Percentiles rank a stretch among this genome's conserved stretches.
These are phyloP conservation scores for Tetramorium alpestre DNA, from an alignment of 1,140 invertebrate genomes.

Conservation along the genomic window DNA sequence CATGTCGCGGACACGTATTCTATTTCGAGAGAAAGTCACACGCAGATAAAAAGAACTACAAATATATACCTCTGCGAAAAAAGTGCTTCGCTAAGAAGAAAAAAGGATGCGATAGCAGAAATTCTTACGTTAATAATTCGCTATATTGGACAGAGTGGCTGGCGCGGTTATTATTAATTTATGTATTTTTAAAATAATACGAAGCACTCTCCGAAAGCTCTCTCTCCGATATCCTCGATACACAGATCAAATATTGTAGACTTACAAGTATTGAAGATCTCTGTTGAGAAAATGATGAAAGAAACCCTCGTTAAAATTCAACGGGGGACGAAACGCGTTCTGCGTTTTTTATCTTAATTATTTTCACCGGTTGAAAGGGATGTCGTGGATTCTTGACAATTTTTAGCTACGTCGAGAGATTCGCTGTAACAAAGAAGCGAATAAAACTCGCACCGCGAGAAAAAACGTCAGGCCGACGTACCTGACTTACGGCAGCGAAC, in stretches of 20 bases:
- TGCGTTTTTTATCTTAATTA: constrained; percentile 12
- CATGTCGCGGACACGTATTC: not conserved
- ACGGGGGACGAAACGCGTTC: not conserved
- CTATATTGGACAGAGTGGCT: not conserved
- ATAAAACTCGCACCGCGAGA: constrained; percentile 4
- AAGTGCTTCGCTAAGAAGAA: not conserved
- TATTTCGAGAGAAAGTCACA: not conserved
- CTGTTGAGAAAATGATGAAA: not conserved
- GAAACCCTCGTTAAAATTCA: not conserved
- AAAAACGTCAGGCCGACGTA: not conserved
- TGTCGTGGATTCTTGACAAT: not conserved
- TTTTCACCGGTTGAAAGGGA: not conserved
- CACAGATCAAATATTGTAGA: not conserved
- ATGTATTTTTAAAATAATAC: not conserved
- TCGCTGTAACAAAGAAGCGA: constrained; percentile 6
- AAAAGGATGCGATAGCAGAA: not conserved
- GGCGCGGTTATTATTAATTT: not conserved
- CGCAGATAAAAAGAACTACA: not conserved
- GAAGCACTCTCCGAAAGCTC: not conserved
- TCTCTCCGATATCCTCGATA: not conserved
- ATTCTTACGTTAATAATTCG: not conserved
- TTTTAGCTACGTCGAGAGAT: constrained; percentile 12
- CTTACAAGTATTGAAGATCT: not conserved
- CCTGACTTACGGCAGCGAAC: constrained; percentile 25
- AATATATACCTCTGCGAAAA: not conserved